Conservation (phyloP, 2,888 invertebrate species). For the Anodontia alba region DNA sequence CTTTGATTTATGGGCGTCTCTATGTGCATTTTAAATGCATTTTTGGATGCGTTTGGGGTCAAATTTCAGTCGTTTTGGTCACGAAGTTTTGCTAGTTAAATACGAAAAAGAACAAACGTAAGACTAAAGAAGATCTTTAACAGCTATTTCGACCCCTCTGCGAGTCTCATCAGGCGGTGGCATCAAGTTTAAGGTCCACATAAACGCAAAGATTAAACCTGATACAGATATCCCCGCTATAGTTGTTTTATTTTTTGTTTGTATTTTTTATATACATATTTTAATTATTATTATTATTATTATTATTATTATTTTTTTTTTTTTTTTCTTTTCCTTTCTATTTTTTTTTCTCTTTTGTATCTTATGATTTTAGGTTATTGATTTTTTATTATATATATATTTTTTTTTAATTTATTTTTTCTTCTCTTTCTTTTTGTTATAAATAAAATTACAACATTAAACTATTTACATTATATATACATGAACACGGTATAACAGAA, state of each 20-base stretch:
- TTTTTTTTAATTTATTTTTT: no score
- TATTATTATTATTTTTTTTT: neutral
- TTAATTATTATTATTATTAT: neutral
- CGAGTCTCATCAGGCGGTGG: constrained; percentile 1
- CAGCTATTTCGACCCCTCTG: neutral
- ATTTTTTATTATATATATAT: no score
- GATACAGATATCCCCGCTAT: constrained; percentile 2
- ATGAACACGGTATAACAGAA: no score
- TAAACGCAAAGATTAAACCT: neutral
- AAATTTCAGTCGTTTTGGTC: neutral
- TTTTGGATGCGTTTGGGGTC: neutral
- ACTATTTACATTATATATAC: no score
- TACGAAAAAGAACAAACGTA: neutral
- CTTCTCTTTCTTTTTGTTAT: no score
- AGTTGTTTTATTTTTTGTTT: constrained; percentile 1
- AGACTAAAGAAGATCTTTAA: neutral
- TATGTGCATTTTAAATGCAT: neutral
- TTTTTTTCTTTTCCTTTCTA: neutral
- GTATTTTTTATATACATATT: neutral
- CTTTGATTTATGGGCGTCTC: neutral
- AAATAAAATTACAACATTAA: no score
- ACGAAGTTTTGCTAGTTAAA: neutral
- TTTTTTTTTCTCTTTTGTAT: no score
- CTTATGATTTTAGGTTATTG: no score
- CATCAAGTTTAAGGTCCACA: neutral